Evolutionary conservation across 2,113 vertebrate genomes (phyloP), one percentile per base, ranked within the genome.

Genomic region (Scopus umbretta): DNA sequence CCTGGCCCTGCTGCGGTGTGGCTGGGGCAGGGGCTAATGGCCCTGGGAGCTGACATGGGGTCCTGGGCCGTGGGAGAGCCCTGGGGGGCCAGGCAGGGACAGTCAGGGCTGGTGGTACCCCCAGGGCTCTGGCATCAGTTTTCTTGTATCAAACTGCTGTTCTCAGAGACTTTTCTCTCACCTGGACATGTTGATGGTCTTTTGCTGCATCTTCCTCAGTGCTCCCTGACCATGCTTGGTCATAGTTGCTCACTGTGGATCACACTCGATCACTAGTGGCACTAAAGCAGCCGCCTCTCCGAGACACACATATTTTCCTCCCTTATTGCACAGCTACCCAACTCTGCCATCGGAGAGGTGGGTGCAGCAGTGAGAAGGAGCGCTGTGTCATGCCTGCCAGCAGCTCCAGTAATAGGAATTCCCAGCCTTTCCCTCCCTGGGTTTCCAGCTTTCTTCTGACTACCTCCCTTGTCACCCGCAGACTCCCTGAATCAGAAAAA

Each of bases 21-120:
- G 2, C 38, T 49, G n/a, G 47, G 32, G 11, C 78, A 70, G 40
- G 21, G 17, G 11, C 90, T 72, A 78, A 42, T 0, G 3, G 50
- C 21, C 47, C 47, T 1, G 0, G 40, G 38, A 11, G 22, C 34
- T 63, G 52, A 42, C 0, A 0, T 12, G 47, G 29, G 19, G 6
- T 6, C 3, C 11, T 18, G 43, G 21, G 15, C n/a, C 4, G 1
- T 21, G 73, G 38, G 25, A 22, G 19, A 86, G 16, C 6, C 26
- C 8, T 0, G 2, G 7, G 20, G 42, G 9, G 10, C 16, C 2
- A 1, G n/a, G 34, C 63, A 58, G 15, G 8, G 19, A 45, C 10
- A 27, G 12, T 20, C 25, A 15, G 32, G 29, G 12, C 19, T 59
- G 21, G 10, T 3, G 6, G 9, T 34, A 19, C 3, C n/a, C 14